A percentile compares a stretch with the other conserved stretches of the same genome.
These are phyloP conservation scores for Sander lucioperca DNA, from an alignment of 2,113 vertebrate genomes.

Conservation along the genomic window DNA sequence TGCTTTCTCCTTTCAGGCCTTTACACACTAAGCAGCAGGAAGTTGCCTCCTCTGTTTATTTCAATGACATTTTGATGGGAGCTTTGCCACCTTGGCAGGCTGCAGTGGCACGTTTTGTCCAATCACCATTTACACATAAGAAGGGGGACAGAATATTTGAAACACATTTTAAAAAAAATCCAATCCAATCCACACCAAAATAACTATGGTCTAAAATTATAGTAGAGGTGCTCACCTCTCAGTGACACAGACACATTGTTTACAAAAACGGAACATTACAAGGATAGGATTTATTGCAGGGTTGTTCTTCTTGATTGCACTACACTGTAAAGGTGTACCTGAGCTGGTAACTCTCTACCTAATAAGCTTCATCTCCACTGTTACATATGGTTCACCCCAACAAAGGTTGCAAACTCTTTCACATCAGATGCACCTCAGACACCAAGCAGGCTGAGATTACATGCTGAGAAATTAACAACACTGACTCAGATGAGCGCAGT, in stretches of 20 bases:
- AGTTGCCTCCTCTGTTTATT: conserved; percentile 19
- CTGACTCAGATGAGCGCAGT: not conserved
- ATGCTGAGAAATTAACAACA: not conserved
- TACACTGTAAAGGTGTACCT: not conserved
- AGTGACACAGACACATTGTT: not conserved
- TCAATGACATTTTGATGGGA: conserved; percentile 3
- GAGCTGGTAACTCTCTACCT: not conserved
- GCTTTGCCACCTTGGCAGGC: not conserved
- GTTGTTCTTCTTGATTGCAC: not conserved
- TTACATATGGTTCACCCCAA: not conserved
- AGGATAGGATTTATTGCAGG: not conserved
- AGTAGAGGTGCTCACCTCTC: not conserved
- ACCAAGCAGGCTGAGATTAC: not conserved
- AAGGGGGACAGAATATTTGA: not conserved
- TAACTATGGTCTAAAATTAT: not conserved
- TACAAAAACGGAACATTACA: not conserved
- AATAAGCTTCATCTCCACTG: not conserved
- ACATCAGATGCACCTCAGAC: not conserved
- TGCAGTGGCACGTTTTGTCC: not conserved
- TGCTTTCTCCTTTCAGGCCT: conserved; percentile 24
- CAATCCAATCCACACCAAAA: not conserved
- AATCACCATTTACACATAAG: not conserved
- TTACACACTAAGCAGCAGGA: conserved; percentile 12
- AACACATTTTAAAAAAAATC: not conserved
- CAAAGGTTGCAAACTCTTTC: not conserved